Evolutionary conservation across 2,113 vertebrate genomes (phyloP).

Genomic region (Taxidea taxus): DNA sequence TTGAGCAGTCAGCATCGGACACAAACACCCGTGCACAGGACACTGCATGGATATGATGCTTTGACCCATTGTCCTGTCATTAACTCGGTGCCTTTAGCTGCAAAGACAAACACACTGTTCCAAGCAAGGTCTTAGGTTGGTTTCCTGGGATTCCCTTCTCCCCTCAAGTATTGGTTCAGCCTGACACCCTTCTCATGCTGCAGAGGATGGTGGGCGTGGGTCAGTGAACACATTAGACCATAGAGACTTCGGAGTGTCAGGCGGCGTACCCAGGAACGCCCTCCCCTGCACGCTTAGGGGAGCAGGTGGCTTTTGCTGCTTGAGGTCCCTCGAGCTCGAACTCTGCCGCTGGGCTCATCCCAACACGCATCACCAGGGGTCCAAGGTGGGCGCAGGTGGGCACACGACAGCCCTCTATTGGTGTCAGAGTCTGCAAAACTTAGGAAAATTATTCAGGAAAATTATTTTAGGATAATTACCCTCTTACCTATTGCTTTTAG

Average conservation of each 20-base stretch:
- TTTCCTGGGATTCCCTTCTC: not conserved
- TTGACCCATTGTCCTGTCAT: not conserved
- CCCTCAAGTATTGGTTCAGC: too few relatives aligned
- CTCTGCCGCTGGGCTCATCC: rapidly evolving
- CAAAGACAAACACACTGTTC: rapidly evolving
- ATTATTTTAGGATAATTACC: not conserved
- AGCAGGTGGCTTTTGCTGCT: rapidly evolving
- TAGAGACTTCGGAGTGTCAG: not conserved
- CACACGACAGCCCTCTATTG: not conserved
- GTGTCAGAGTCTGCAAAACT: not conserved
- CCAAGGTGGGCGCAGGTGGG: rapidly evolving
- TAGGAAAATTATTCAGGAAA: not conserved
- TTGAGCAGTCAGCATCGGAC: not conserved
- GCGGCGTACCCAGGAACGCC: rapidly evolving
- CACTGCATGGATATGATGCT: rapidly evolving
- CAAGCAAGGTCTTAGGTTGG: rapidly evolving
- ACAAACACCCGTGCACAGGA: rapidly evolving
- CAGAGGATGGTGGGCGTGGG: not conserved
- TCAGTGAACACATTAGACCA: rapidly evolving
- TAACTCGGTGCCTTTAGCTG: not conserved
- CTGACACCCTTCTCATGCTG: rapidly evolving
- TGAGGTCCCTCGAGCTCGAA: not conserved
- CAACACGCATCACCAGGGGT: rapidly evolving
- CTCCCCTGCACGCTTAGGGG: not conserved
- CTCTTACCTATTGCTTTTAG: rapidly evolving